Evolutionary conservation across 2,797 vertebrate genomes (phyloP).

Genomic region (Tenualosa ilisha): DNA sequence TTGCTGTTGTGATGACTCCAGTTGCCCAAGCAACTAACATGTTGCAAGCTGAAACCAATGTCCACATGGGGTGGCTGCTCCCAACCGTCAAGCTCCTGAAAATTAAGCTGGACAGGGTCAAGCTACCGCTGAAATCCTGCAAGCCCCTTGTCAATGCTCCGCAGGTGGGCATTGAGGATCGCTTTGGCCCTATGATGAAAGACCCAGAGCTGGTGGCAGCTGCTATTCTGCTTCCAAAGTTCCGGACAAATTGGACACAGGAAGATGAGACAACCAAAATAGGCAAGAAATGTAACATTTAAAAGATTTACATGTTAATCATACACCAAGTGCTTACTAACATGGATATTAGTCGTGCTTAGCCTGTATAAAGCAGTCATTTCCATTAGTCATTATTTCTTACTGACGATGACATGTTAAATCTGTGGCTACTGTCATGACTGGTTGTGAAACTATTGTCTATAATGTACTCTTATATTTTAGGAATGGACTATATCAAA

Average conservation of each 20-base stretch:
- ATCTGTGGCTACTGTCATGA: too few species aligned
- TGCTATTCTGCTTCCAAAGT: conserved; percentile 22
- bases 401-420: not conserved
- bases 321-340: too few species aligned
- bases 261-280: conserved; percentile 25
- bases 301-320: too few species aligned
- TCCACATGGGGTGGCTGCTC: conserved; percentile 34
- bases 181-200: not conserved
- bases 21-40: conserved; percentile 45
- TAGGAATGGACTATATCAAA: conserved; percentile 33
- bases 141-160: conserved; percentile 33
- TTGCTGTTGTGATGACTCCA: conserved; percentile 33
- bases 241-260: conserved; percentile 27
- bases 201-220: conserved; percentile 16
- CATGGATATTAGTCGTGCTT: too few species aligned
- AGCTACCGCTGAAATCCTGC: conserved; percentile 35
- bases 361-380: not conserved
- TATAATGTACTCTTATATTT: conserved; percentile 29
- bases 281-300: not conserved
- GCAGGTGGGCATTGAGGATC: conserved; percentile 29
- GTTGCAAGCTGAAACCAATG: conserved; percentile 44
- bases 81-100: conserved; percentile 32
- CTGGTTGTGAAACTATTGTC: too few species aligned
- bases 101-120: conserved; percentile 32
- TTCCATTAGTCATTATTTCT: not conserved